phyloP scores from a whole-genome alignment of 2,888 invertebrate species.

The Cheilosia urbana region DNA sequence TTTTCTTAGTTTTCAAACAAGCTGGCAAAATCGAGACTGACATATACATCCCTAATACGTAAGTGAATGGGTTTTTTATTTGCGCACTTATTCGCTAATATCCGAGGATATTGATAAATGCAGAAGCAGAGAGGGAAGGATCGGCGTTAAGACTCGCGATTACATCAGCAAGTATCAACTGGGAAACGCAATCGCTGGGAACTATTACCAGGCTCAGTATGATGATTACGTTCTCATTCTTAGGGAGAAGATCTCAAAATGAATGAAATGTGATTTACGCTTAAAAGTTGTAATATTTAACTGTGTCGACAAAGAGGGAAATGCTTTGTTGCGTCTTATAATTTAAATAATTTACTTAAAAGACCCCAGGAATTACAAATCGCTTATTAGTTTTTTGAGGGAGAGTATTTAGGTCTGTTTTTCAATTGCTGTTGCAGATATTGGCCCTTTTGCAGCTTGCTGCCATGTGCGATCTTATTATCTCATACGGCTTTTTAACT shows the following conservation, averaged over 20 bases:
- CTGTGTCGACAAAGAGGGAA: too few species aligned
- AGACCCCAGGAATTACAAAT: too few species aligned
- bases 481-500: too few species aligned
- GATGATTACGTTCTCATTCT: constrained; percentile 12
- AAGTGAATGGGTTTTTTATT: background rate
- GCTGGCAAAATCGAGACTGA: constrained; percentile 84
- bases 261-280: background rate
- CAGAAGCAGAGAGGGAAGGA: constrained; percentile 85
- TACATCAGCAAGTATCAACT: constrained; percentile 93
- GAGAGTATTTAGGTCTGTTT: too few species aligned
- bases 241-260: background rate
- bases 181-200: constrained; percentile 93
- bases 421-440: too few species aligned
- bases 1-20: constrained; percentile 89
- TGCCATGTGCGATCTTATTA: too few species aligned
- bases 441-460: too few species aligned
- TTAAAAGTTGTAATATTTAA: background rate
- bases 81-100: background rate
- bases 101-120: constrained; percentile 64
- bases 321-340: too few species aligned
- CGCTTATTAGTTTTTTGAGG: too few species aligned
- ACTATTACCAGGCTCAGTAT: constrained; percentile 85
- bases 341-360: too few species aligned
- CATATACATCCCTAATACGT: constrained; percentile 78
- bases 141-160: constrained; percentile 87